Base-by-base conservation (phyloP, 2,888 invertebrate species). In the Zaprionus lineosus region DNA sequence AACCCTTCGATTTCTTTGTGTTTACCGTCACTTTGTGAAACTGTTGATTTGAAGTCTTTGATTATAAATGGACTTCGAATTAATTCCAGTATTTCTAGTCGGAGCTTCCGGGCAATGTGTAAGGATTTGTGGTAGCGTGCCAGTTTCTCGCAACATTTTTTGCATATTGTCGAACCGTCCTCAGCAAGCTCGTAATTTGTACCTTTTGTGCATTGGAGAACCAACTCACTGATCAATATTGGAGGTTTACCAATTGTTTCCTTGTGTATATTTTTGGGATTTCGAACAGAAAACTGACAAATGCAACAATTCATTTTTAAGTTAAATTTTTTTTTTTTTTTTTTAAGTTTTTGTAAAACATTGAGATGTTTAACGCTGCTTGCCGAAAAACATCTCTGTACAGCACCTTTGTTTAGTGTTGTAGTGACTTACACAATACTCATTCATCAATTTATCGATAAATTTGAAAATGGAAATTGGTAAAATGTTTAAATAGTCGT, bases 221-320 rank as follows among this genome's bases (percentile, higher is more conserved):
- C 68, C 34, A 84, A 31, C 3, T 82, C 74, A 28, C 84, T 82
- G 5, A 84, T 77, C 29, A 71, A 52, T 15, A 84, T 56, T 4
- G 84, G 82, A 14, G 84, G 84, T 7, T 74, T 64, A 5, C 84
- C 84, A 31, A 84, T 72, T 0, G 65, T 65, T 31, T 84, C 78
- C 6, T 65, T 58, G 24, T 74, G 63, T 48, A 84, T 82, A 24
- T 84, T 74, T 29, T 63, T 75, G 4, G 75, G 71, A 39, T 64
- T 62, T 21, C 86, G 74, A 39, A 86, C 78, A 39, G 64, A 39
- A 55, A 74, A 84, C 46, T 81, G 75, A 52, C 84, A 84, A 66
- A 84, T 78, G 59, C 84, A 84, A 55, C 84, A 84, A 62, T 68
- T 75, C 84, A 86, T 86, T 44, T 60, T 83, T 6, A 24, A 8